A percentile compares a stretch with the other conserved stretches of the same genome.
Conservation (phyloP, 1,140 invertebrate genomes). For the Ylistrum balloti region DNA sequence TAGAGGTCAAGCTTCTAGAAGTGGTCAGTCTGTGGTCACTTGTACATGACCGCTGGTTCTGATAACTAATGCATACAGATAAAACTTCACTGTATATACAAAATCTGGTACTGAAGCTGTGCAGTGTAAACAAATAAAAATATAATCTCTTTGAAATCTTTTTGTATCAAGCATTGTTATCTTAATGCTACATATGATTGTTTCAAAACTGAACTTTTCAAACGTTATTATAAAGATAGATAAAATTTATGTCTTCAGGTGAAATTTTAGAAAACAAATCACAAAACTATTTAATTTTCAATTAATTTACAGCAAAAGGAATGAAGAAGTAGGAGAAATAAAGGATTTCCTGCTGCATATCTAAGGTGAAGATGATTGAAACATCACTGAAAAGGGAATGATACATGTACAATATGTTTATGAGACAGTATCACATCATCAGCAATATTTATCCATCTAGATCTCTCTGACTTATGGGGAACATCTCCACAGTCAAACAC, state of each 20-base stretch:
- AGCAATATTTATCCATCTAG: too few relatives aligned
- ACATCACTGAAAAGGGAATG: not conserved
- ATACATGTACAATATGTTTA: too few relatives aligned
- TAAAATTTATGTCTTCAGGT: not conserved
- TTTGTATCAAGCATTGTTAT: not conserved
- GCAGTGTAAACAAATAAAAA: not conserved
- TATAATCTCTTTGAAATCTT: not conserved
- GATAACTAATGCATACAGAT: not conserved
- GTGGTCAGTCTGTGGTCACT: conserved; percentile 35
- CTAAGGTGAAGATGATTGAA: not conserved
- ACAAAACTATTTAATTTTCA: not conserved
- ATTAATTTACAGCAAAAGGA: too few relatives aligned
- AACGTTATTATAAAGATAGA: not conserved
- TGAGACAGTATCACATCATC: too few relatives aligned
- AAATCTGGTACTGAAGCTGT: not conserved
- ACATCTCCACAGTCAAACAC: too few relatives aligned
- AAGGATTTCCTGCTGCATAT: not conserved
- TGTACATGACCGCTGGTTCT: not conserved
- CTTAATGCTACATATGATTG: not conserved
- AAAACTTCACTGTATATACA: not conserved
- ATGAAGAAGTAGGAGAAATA: too few relatives aligned
- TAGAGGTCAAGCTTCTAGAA: not conserved
- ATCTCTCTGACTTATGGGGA: too few relatives aligned
- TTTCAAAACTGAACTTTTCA: not conserved
- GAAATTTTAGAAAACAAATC: not conserved